Evolutionary conservation across 1,140 invertebrate genomes (phyloP).

Genomic region (Lerema accius): DNA sequence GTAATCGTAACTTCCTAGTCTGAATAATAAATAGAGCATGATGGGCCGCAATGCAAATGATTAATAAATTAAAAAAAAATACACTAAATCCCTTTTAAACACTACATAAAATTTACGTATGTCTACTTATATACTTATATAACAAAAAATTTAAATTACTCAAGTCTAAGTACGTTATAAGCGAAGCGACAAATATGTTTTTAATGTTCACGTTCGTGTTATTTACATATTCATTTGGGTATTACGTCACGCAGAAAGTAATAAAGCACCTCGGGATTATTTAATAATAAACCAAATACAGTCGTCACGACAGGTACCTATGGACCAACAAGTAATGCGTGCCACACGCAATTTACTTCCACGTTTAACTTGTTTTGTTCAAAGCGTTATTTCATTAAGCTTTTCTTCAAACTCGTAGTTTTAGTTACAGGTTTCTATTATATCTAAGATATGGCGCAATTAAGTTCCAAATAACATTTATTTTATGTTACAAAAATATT

Average conservation of each 20-base stretch:
- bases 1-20: too few relatives aligned
- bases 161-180: not conserved
- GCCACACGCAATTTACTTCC: conserved; percentile 39
- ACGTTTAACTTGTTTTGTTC: conserved; percentile 24
- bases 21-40: too few relatives aligned
- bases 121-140: too few relatives aligned
- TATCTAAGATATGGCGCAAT: too few relatives aligned
- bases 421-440: not conserved
- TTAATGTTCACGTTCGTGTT: conserved; percentile 10
- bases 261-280: conserved; percentile 6
- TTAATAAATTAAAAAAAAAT: too few relatives aligned
- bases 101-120: too few relatives aligned
- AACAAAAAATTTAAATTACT: not conserved
- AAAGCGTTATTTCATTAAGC: conserved; percentile 11
- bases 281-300: conserved; percentile 27
- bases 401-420: conserved; percentile 1
- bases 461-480: too few relatives aligned
- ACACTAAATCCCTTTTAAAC: too few relatives aligned
- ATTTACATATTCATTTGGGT: conserved; percentile 4
- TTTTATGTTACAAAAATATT: too few relatives aligned
- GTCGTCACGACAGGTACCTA: conserved; percentile 1
- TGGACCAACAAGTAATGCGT: conserved; percentile 34
- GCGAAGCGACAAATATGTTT: not conserved
- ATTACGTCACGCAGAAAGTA: conserved; percentile 5
- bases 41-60: too few relatives aligned